Base-by-base conservation (phyloP, 2,113 vertebrate genomes). In the Psittacula cyanocephala region DNA sequence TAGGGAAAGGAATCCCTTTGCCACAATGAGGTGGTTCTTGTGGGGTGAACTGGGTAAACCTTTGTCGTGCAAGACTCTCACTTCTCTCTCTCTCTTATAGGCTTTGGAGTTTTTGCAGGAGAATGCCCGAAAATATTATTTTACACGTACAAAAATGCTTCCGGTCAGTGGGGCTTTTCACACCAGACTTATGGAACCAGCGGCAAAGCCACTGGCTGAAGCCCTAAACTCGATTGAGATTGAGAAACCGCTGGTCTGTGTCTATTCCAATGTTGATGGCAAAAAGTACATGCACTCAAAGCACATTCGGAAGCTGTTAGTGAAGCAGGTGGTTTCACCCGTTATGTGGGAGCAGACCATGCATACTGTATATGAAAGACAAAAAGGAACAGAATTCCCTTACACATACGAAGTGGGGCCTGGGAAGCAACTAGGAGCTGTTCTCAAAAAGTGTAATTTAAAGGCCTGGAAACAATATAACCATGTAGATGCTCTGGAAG, bases 331-430 rank as follows among this genome's bases (percentile, higher is more conserved):
- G 94, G 98, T 99, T 50, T 98, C 98, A 3, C 99, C 99, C 0
- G 99, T 99, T 55, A 97, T 98, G 93, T 99, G 99, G 99, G 99
- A 99, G 83, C 99, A 99, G 97, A 99, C 98, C 2, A 98, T 99
- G 97, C 99, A 99, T 10, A 95, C 98, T 81, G 96, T 99, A 6
- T 99, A 98, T 0, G 96, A 99, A 91, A 96, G 99, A 90, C 97
- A 13, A 33, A 98, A 97, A 81, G 99, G 99, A 11, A 93, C 77
- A 9, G 96, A 78, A 7, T 99, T 99, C 95, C 99, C 99, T 24
- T 81, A 92, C 33, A 99, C 99, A 0, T 99, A 98, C 3, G 99
- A 99, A 95, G 97, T 99, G 27, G 99, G 99, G 12, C 99, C 99
- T 0, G 99, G 99, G 22, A 98, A 71, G 59, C 99, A 99, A 78